phyloP scores from a whole-genome alignment of 2,113 vertebrate species.

The Anguilla japonica region DNA sequence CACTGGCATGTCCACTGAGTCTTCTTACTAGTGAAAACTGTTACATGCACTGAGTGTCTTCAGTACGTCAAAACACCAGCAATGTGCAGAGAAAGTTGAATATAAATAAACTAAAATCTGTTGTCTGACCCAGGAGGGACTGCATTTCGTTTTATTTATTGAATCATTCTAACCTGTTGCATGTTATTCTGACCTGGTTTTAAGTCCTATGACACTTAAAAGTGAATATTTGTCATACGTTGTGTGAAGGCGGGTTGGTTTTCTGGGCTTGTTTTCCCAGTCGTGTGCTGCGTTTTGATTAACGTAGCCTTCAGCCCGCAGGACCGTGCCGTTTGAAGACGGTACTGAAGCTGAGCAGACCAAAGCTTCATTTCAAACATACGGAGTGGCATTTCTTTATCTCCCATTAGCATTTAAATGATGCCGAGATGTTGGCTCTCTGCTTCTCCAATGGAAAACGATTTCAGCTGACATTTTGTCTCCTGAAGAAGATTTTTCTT shows the following conservation, averaged over 20 bases:
- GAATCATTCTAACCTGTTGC: not conserved
- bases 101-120: no score
- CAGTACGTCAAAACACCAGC: no score
- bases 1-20: no score
- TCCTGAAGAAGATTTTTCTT: not conserved
- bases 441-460: not conserved
- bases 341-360: not conserved
- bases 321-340: not conserved
- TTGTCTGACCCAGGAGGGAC: no score
- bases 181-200: not conserved
- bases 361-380: not conserved
- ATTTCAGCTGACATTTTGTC: slow-evolving; percentile 13
- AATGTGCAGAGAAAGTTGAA: no score
- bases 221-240: not conserved
- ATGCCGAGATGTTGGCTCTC: not conserved
- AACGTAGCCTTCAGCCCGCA: not conserved
- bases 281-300: not conserved
- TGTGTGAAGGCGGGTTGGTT: not conserved
- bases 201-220: not conserved
- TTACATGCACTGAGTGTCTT: no score
- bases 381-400: not conserved
- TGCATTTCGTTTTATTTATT: not conserved
- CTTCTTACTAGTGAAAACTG: no score
- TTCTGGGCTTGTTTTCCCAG: not conserved
- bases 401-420: slow-evolving; percentile 19